Evolutionary conservation across 2,888 invertebrate genomes (phyloP).

Genomic region (Standfussiana lucernea): DNA sequence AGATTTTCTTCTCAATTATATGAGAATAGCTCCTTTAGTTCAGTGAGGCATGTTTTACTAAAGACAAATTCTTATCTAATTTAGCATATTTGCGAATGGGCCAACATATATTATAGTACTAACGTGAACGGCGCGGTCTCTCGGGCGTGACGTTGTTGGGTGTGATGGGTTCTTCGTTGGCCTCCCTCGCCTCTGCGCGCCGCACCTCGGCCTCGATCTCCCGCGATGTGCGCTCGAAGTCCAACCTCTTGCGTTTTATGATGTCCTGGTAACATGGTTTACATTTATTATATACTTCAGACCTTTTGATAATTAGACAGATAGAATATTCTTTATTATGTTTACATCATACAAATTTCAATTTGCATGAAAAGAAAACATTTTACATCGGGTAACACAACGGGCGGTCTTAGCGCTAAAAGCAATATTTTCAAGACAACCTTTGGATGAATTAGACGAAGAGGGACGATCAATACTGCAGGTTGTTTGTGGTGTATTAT

Average conservation of each 20-base stretch:
- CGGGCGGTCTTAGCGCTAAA: too few species aligned
- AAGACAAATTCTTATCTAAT: background rate
- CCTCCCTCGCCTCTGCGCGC: constrained; percentile 91
- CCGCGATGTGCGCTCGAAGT: constrained; percentile 94
- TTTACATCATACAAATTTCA: too few species aligned
- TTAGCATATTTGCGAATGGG: background rate
- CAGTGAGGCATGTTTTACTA: too few species aligned
- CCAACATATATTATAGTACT: constrained; percentile 45
- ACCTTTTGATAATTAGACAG: background rate
- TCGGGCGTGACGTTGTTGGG: constrained; percentile 68
- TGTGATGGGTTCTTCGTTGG: constrained; percentile 75
- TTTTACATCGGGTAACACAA: too few species aligned
- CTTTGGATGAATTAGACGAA: too few species aligned
- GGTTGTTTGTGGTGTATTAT: too few species aligned
- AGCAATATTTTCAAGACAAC: too few species aligned
- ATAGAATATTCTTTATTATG: too few species aligned
- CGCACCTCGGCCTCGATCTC: constrained; percentile 94
- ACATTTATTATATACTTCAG: background rate
- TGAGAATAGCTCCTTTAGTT: background rate
- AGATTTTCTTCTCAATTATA: background rate
- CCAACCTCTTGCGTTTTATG: constrained; percentile 91
- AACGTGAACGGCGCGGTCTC: constrained; percentile 62
- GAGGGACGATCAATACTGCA: too few species aligned
- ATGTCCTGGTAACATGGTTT: constrained; percentile 88
- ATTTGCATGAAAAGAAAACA: too few species aligned